Base-by-base conservation (phyloP, 2,113 vertebrate species). In the Sturnus vulgaris region DNA sequence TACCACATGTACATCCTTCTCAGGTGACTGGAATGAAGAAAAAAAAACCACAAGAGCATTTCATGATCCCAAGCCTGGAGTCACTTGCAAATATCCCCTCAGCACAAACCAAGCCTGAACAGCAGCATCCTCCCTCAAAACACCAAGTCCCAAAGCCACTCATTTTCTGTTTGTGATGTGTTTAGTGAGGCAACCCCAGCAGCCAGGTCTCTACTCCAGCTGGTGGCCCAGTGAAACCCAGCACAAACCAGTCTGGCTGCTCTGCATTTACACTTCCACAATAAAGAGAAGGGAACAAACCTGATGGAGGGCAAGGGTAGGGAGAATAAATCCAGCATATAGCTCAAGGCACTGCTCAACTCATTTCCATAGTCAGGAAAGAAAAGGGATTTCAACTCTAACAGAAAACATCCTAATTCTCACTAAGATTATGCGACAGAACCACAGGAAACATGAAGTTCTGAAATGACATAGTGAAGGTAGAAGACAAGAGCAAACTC, bases 141-240 rank as follows among this genome's bases (percentile, higher is more conserved):
- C 10, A 44, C 40, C 8, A 37, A 47, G 9, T 8, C 3, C 39
- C 49, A 79, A 35, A 77, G 37, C 18, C 27, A 4, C 47, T 42
- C 6, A 1, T 7, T 17, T 42, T 12, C 31, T 31, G 33, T 39
- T 37, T 25, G n/a, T 5, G 49, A 28, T 47, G 69, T 5, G 15
- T 17, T 59, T 3, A 33, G 27, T 35, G 31, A 15, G 3, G 47
- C 19, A 30, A 19, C 4, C 5, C 2, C 71, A 66, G 71, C 44
- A 33, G 15, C 12, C 56, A 12, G 4, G 12, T 10, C 35, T 20
- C 15, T 3, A 3, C 39, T n/a, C 1, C 0, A 37, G 46, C 2
- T 1, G 65, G 47, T 53, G 52, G n/a, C 40, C 37, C 79, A 35
- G 64, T 1, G 0, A 4, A 47, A 64, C 53, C 63, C 84, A 64